Evolutionary conservation across 2,888 invertebrate species (phyloP).

Genomic region (Lithosia quadra): DNA sequence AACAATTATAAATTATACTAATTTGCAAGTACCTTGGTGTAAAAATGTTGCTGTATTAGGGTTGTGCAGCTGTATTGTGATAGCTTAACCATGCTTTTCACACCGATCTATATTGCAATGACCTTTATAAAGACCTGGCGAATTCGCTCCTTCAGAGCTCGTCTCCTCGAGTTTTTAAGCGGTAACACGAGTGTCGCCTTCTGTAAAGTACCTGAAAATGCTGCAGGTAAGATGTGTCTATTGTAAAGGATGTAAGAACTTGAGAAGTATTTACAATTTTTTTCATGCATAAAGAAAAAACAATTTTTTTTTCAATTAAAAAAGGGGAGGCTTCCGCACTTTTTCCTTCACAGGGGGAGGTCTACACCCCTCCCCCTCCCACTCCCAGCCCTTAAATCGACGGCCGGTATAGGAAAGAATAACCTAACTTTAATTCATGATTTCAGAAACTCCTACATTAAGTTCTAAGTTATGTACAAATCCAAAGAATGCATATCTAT

Average conservation of each 20-base stretch:
- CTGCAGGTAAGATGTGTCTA: conserved; percentile 68
- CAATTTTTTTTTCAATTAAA: no score
- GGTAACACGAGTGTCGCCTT: conserved; percentile 88
- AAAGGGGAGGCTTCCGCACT: no score
- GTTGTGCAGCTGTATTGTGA: conserved; percentile 33
- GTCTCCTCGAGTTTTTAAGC: conserved; percentile 88
- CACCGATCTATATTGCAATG: conserved; percentile 93
- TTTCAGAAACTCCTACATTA: conserved; percentile 83
- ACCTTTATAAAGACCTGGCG: conserved; percentile 94
- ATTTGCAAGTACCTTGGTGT: conserved; percentile 24
- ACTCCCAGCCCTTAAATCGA: no score
- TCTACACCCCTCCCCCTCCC: no score
- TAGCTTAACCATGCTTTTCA: conserved; percentile 89
- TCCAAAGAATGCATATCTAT: conserved; percentile 86
- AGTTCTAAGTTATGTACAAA: conserved; percentile 86
- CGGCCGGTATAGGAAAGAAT: no score
- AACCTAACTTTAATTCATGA: background rate
- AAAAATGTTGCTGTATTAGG: conserved; percentile 38
- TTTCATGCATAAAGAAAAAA: background rate
- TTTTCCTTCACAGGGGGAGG: no score
- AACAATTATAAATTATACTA: conserved; percentile 35
- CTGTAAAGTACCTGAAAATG: conserved; percentile 86
- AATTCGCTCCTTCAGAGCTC: conserved; percentile 89
- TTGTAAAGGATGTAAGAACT: background rate
- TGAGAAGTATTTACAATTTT: background rate